Conservation (phyloP, 1,140 invertebrate genomes). For the Babylonia areolata region DNA sequence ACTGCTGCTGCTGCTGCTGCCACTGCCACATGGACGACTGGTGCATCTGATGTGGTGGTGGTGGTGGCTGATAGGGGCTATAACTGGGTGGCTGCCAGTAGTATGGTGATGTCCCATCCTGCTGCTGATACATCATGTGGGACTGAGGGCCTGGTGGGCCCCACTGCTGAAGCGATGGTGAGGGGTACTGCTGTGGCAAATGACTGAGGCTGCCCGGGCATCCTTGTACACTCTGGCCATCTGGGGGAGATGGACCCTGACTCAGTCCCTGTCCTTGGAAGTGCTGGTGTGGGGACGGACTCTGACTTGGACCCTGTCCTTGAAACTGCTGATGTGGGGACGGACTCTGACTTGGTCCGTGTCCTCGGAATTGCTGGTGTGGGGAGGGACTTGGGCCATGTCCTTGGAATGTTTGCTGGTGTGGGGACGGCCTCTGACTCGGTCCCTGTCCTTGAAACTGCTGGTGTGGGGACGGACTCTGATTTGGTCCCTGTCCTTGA, state of each 20-base stretch:
- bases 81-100: not conserved
- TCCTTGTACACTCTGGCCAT: not conserved
- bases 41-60: not conserved
- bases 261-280: not conserved
- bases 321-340: no score
- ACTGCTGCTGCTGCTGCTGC: not conserved
- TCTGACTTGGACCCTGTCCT: not conserved
- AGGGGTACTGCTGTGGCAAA: not conserved
- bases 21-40: not conserved
- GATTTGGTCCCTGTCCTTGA: no score
- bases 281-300: not conserved
- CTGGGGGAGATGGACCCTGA: not conserved
- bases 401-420: not conserved
- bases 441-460: not conserved
- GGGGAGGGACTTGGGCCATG: not conserved
- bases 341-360: not conserved
- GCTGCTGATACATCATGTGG: not conserved
- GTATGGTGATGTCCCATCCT: not conserved
- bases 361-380: not conserved
- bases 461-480: no score
- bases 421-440: not conserved
- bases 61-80: not conserved
- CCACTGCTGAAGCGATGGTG: no score
- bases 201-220: not conserved
- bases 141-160: no score